phyloP scores from a whole-genome alignment of 2,888 invertebrate species.

The Agrypnus murinus region DNA sequence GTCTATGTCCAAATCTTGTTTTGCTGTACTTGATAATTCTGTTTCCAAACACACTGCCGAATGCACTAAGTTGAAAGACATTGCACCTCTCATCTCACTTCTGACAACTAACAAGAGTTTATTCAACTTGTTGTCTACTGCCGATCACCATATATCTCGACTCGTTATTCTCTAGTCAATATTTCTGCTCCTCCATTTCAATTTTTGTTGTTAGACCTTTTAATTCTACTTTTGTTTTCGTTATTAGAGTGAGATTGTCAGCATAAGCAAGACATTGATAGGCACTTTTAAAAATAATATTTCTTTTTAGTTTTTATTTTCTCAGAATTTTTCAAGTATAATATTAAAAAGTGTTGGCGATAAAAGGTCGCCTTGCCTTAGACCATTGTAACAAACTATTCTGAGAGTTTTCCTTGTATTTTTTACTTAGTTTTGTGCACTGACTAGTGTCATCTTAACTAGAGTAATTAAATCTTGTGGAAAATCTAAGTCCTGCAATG shows the following conservation, averaged over 20 bases:
- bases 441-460: no score
- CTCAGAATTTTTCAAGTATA: not conserved
- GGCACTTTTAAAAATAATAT: no score
- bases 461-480: no score
- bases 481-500: no score
- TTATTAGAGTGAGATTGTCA: no score
- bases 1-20: slow-evolving; percentile 5
- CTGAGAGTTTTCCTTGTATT: slow-evolving; percentile 2
- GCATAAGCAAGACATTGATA: no score
- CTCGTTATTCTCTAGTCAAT: slow-evolving; percentile 1
- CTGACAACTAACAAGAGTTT: not conserved
- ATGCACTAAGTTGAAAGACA: not conserved
- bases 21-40: slow-evolving; percentile 6
- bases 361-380: not conserved
- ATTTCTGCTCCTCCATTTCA: not conserved
- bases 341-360: no score
- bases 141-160: slow-evolving; percentile 4
- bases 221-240: no score
- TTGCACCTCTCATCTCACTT: slow-evolving; percentile 1
- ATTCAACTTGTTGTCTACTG: slow-evolving; percentile 6
- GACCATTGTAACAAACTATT: no score
- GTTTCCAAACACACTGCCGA: slow-evolving; percentile 7
- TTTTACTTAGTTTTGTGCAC: not conserved
- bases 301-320: not conserved
- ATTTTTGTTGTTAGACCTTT: no score